Evolutionary conservation across 2,113 vertebrate species (phyloP).

Genomic region (Chiloscyllium plagiosum): DNA sequence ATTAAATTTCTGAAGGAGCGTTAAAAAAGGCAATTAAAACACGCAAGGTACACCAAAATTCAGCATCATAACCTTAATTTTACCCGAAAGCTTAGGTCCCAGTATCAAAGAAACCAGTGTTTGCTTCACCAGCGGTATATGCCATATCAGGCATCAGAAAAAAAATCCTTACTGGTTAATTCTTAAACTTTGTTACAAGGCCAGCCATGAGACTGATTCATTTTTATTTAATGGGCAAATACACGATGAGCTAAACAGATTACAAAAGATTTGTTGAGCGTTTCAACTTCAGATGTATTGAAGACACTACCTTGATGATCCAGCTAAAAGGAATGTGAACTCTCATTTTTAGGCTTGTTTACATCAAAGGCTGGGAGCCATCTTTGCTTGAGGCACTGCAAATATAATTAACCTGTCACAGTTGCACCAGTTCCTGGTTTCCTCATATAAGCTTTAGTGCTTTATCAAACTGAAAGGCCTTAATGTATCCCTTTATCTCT

Average conservation of each 20-base stretch:
- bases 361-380: slow-evolving; percentile 50
- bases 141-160: neutral
- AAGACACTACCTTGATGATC: slow-evolving; percentile 43
- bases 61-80: neutral
- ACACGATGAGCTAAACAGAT: neutral
- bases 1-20: neutral
- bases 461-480: slow-evolving; percentile 39
- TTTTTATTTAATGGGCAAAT: slow-evolving; percentile 1
- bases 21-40: slow-evolving; percentile 1
- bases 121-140: neutral
- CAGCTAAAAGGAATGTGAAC: slow-evolving; percentile 47
- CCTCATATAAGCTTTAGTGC: slow-evolving; percentile 31
- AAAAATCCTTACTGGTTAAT: neutral
- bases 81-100: neutral
- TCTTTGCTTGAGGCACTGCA: slow-evolving; percentile 47
- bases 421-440: slow-evolving; percentile 45
- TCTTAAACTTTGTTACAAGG: slow-evolving; percentile 40
- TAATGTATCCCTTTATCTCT: slow-evolving; percentile 39
- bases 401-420: slow-evolving; percentile 44
- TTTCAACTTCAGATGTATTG: slow-evolving; percentile 40
- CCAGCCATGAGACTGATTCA: slow-evolving; percentile 42
- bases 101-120: slow-evolving; percentile 7
- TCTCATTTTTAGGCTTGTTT: slow-evolving; percentile 49
- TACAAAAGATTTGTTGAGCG: slow-evolving; percentile 40
- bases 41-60: neutral